Base-by-base conservation (phyloP, 1,140 invertebrate genomes). In the Diplogasteroides magnus region DNA sequence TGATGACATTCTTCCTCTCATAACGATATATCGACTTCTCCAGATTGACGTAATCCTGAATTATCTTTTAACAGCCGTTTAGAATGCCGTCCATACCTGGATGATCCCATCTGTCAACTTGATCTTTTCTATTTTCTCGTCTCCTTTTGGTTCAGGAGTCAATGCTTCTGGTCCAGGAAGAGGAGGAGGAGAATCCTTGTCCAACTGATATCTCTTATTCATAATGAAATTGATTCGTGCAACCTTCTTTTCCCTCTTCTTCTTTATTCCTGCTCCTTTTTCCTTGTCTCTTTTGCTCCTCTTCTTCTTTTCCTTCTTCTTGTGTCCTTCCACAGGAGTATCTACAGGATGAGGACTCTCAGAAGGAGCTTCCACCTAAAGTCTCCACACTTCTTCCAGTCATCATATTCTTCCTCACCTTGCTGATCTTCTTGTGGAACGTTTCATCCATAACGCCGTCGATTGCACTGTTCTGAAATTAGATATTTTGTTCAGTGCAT, bases 1-100 rank as follows among this genome's bases (percentile, higher is more conserved):
- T 80, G 11, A 81, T 57, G n/a, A 80, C 78, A 71, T 80, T 81
- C 28, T 72, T 75, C 59, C 70, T 28, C 58, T 80, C 78, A n/a
- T 79, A 48, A 14, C 69, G 37, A 62, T 80, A 76, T 25, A 79
- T 79, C 14, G 59, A 67, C 61, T 80, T 79, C 60, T 79, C 78
- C 48, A 79, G 61, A 25, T 77, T 70, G 23, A 80, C 71, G 67
- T 79, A 79, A 19, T 79, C 78, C 69, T 79, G 61, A 29, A 77
- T 73, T 31, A 19, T 2, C 13, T 11, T 56, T 6, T 55, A 6
- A 27, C 6, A 0, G 32, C 1, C 2, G 23, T 11, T 14, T 29
- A 15, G 6, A 48, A 48, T 48, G 37, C 37, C 19, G 6, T 2
- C 69, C 61, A 13, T 58, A 77, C 77, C 74, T 78, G 75, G 0